Evolutionary conservation across 2,113 vertebrate genomes (phyloP).

Genomic region (Neogale vison): DNA sequence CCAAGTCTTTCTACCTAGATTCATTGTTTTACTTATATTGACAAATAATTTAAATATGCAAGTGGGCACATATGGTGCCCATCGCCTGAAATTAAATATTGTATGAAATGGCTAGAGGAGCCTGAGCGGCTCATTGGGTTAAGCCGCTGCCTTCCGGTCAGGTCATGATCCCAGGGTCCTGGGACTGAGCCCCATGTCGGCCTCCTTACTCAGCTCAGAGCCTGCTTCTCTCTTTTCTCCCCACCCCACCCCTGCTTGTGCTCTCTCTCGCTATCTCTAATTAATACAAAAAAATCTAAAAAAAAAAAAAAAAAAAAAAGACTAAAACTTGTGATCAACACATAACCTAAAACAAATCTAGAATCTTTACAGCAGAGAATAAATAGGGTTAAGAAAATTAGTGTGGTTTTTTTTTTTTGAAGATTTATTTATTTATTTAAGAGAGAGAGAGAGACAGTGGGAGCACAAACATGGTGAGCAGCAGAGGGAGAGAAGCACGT

Average conservation of each 20-base stretch:
- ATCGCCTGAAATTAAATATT: neutral
- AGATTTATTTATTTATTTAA: no score
- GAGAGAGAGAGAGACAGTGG: no score
- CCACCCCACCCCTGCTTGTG: no score
- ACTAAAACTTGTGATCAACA: neutral
- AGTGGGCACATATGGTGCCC: neutral
- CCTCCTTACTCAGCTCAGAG: neutral
- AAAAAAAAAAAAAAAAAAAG: no score
- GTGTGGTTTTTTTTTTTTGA: neutral
- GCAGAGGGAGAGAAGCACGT: neutral
- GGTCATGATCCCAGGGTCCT: neutral
- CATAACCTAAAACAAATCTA: neutral
- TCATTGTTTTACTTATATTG: neutral
- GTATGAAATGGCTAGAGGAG: neutral
- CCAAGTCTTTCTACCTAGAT: neutral
- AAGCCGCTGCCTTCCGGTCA: neutral
- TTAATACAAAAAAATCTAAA: no score
- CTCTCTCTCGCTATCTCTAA: no score
- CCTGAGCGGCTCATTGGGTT: neutral
- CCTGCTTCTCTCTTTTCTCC: no score
- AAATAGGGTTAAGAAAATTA: neutral
- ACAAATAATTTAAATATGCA: neutral
- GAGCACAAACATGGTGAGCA: neutral
- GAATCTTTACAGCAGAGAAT: neutral
- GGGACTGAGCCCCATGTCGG: neutral